Evolutionary conservation across 23 tunicate species (phyloP).

Genomic region (Trididemnum nubilum): DNA sequence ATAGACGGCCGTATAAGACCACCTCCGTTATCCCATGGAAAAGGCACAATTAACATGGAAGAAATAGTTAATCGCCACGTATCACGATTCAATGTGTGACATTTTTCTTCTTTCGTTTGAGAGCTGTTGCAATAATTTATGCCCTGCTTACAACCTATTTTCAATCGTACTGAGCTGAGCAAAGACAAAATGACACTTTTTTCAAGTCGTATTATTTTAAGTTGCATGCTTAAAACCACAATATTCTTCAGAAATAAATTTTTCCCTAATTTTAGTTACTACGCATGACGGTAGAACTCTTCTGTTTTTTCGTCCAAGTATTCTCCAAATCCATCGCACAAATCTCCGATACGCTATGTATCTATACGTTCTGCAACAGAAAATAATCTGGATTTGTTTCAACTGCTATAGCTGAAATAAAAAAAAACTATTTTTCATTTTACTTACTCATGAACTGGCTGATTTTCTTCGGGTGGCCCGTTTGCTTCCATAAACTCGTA

Average conservation of each 20-base stretch:
- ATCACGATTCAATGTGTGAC: neutral
- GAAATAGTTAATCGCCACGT: neutral
- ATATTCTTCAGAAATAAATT: neutral
- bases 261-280: neutral
- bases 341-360: neutral
- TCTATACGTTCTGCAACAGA: neutral
- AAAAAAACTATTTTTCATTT: too few species aligned
- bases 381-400: neutral
- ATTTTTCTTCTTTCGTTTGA: too few species aligned
- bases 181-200: too few species aligned
- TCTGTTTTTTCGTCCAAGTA: neutral
- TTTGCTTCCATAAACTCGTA: too few species aligned
- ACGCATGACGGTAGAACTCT: neutral
- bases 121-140: too few species aligned
- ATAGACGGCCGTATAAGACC: neutral
- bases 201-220: neutral
- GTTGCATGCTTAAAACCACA: neutral
- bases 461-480: too few species aligned
- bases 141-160: too few species aligned
- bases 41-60: neutral
- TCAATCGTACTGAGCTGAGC: too few species aligned
- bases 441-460: too few species aligned
- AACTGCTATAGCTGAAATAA: too few species aligned
- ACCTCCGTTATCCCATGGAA: neutral
- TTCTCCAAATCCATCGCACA: neutral